phyloP scores from a whole-genome alignment of 2,113 vertebrate species.

The Cygnus buccinator region DNA sequence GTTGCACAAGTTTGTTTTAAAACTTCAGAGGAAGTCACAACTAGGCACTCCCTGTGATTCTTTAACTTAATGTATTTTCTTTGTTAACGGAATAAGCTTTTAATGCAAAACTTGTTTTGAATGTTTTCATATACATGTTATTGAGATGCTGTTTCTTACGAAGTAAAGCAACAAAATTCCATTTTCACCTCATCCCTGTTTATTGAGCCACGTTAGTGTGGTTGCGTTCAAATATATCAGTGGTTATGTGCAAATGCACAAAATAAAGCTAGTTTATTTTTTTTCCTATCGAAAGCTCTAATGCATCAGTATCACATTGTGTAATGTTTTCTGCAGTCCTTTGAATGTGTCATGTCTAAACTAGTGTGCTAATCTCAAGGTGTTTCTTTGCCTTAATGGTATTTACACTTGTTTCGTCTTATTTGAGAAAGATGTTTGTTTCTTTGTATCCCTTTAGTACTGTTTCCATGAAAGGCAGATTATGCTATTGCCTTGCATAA shows the following conservation, averaged over 20 bases:
- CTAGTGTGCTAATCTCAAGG: neutral
- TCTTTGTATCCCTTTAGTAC: neutral
- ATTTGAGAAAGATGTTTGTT: accelerated
- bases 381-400: neutral
- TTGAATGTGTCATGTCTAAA: neutral
- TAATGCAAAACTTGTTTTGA: accelerated
- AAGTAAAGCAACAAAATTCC: neutral
- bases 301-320: neutral
- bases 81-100: neutral
- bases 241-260: neutral
- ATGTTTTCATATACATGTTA: neutral
- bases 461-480: neutral
- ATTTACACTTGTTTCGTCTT: neutral
- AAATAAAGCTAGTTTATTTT: neutral
- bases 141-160: neutral
- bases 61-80: accelerated
- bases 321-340: accelerated
- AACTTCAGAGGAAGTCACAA: accelerated
- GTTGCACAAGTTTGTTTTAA: neutral
- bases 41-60: neutral
- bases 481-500: accelerated
- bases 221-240: neutral
- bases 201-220: accelerated
- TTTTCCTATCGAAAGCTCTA: neutral
- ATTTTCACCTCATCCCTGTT: neutral